Evolutionary conservation across 2,113 vertebrate species (phyloP), one percentile per base, ranked within the genome.

Genomic region (Nibea albiflora): DNA sequence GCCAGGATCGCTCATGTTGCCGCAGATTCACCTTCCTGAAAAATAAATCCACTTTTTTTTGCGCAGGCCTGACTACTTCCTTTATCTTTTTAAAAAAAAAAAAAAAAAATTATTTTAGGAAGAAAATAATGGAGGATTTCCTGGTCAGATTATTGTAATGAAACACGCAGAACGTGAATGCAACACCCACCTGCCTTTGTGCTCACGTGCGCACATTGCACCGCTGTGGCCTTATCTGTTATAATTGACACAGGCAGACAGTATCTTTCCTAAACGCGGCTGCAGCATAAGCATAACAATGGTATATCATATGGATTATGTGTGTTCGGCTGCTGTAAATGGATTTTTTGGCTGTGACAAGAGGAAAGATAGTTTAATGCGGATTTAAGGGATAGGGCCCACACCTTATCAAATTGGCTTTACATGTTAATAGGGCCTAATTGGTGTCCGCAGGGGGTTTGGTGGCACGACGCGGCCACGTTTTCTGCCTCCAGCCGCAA

Each of bases 371-470:
- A 81, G 92, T 93, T 90, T 93, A 94, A 94, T 94, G 78, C 78
- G 92, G 94, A 94, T 95, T 95, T 95, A 92, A 92, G 86, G 92
- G 92, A 93, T 78, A 89, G 92, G 87, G 83, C 85, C 79, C 90
- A 89, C 92, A 95, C 95, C 95, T 96, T 95, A 95, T 96, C 95
- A 94, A 95, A 95, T 95, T 94, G 94, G 95, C 94, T 95, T 95
- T 95, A 94, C 94, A 94, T 95, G 95, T 94, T 96, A 96, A 96
- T 96, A 61, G 92, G 86, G 85, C 92, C 93, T 96, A 96, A 96
- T 96, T 96, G 93, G 92, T 92, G 92, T 94, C 95, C 86, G 69
- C 89, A 71, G 95, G 95, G 95, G 92, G 90, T 93, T 92, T 80
- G 2, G 85, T 85, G 85, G 91, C 89, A 73, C 85, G 58, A 79